Evolutionary conservation across 2,797 vertebrate species (phyloP).

Genomic region (Arctocebus calabarensis): DNA sequence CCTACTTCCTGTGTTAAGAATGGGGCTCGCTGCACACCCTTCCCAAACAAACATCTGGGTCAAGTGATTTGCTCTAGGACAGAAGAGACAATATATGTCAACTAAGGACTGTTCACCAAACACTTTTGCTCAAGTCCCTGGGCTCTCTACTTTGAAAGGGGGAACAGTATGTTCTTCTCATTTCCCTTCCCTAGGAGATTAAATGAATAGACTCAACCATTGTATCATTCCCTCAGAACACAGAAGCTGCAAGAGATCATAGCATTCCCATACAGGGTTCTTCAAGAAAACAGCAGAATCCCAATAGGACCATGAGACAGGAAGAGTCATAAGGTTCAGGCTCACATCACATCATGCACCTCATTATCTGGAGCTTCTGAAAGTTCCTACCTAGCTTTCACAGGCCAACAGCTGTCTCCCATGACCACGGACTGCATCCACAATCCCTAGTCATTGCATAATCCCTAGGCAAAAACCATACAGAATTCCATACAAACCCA

Average conservation of each 20-base stretch:
- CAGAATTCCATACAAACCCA: not conserved
- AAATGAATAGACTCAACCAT: not conserved
- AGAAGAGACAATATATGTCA: not conserved
- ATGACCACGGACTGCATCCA: not conserved
- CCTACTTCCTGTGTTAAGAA: not conserved
- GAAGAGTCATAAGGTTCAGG: not conserved
- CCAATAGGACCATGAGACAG: not conserved
- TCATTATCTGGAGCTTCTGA: constrained; percentile 8
- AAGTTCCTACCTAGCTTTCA: not conserved
- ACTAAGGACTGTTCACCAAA: not conserved
- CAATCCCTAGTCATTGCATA: not conserved
- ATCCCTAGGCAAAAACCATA: not conserved
- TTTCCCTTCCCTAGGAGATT: not conserved
- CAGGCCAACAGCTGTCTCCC: not conserved
- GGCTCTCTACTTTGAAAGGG: not conserved
- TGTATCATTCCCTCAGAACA: not conserved
- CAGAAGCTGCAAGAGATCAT: not conserved
- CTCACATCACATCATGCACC: not conserved
- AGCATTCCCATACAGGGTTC: not conserved
- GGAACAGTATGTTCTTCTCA: not conserved
- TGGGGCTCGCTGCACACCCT: not conserved
- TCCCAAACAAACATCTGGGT: not conserved
- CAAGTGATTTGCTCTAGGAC: not conserved
- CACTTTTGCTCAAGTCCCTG: not conserved
- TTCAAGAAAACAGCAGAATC: not conserved